phyloP scores from a whole-genome alignment of 2,797 vertebrate genomes.

The Valencia hispanica region DNA sequence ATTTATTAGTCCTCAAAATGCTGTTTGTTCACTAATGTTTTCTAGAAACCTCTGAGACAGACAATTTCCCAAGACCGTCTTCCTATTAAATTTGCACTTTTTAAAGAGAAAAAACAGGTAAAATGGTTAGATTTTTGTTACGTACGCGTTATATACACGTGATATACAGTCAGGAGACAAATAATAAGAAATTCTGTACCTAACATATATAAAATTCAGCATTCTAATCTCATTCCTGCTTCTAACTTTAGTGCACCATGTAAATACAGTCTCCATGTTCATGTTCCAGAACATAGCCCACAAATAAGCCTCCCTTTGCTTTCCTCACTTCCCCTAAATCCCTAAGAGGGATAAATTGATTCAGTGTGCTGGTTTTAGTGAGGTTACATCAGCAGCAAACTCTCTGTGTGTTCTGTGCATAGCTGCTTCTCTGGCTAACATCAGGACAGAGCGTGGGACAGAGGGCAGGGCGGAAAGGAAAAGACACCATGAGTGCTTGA shows the following conservation, averaged over 20 bases:
- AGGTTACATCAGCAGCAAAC: slow-evolving; percentile 70
- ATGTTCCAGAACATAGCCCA: not conserved
- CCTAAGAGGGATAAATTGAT: slow-evolving; percentile 58
- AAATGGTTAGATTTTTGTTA: not conserved
- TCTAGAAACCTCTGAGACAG: not conserved
- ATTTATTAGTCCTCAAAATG: not conserved
- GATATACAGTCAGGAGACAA: not conserved
- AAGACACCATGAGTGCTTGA: slow-evolving; percentile 56
- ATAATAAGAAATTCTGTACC: not conserved
- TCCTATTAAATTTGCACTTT: not conserved
- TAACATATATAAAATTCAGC: not conserved
- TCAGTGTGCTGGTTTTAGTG: slow-evolving; percentile 65
- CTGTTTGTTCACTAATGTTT: not conserved
- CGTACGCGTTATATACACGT: not conserved
- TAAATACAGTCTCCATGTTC: not conserved
- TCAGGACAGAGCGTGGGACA: slow-evolving; percentile 36
- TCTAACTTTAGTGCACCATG: not conserved
- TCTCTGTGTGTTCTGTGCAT: slow-evolving; percentile 28
- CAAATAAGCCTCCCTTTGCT: slow-evolving; percentile 26
- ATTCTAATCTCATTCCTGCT: not conserved
- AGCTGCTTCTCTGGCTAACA: slow-evolving; percentile 25
- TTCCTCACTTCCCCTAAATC: slow-evolving; percentile 59
- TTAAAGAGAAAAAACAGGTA: not conserved
- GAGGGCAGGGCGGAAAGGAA: slow-evolving; percentile 57
- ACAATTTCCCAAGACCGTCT: not conserved